phyloP scores from a whole-genome alignment of 2,888 invertebrate species.

The Acrobasis consociella region DNA sequence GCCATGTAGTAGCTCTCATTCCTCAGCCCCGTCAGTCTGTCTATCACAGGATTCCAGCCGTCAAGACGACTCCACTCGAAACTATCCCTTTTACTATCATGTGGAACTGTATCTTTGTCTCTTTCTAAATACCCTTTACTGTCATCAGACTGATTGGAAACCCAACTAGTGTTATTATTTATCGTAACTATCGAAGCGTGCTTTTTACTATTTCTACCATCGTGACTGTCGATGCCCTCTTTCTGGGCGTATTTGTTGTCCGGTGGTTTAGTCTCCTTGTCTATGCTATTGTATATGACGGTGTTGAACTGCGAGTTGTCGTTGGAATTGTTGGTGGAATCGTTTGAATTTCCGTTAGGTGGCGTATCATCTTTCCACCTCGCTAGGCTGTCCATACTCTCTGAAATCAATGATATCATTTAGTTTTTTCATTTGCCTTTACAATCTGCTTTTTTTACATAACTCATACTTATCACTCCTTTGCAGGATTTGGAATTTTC shows the following conservation, averaged over 20 bases:
- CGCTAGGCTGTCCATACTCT: slow-evolving; percentile 80
- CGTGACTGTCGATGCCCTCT: slow-evolving; percentile 57
- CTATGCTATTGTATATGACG: slow-evolving; percentile 72
- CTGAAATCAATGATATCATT: slow-evolving; percentile 44
- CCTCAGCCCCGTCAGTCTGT: slow-evolving; percentile 90
- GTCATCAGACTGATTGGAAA: slow-evolving; percentile 77
- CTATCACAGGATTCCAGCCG: slow-evolving; percentile 94
- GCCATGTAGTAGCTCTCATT: slow-evolving; percentile 97
- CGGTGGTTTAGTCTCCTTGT: slow-evolving; percentile 66
- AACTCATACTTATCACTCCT: too few relatives aligned
- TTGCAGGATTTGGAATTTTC: too few relatives aligned
- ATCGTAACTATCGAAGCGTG: slow-evolving; percentile 77
- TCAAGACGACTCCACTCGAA: slow-evolving; percentile 84
- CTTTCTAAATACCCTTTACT: slow-evolving; percentile 76
- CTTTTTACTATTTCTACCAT: slow-evolving; percentile 63
- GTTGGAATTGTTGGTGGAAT: slow-evolving; percentile 65
- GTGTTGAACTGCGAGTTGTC: slow-evolving; percentile 75
- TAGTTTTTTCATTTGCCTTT: not conserved
- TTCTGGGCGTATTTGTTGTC: slow-evolving; percentile 56
- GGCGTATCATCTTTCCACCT: slow-evolving; percentile 81
- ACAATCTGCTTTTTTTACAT: too few relatives aligned
- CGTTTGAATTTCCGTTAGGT: slow-evolving; percentile 68
- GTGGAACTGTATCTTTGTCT: slow-evolving; percentile 74
- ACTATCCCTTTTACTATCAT: slow-evolving; percentile 77
- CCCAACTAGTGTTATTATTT: slow-evolving; percentile 78